Base-by-base conservation (phyloP, 2,797 vertebrate genomes). In the Oreortyx pictus region DNA sequence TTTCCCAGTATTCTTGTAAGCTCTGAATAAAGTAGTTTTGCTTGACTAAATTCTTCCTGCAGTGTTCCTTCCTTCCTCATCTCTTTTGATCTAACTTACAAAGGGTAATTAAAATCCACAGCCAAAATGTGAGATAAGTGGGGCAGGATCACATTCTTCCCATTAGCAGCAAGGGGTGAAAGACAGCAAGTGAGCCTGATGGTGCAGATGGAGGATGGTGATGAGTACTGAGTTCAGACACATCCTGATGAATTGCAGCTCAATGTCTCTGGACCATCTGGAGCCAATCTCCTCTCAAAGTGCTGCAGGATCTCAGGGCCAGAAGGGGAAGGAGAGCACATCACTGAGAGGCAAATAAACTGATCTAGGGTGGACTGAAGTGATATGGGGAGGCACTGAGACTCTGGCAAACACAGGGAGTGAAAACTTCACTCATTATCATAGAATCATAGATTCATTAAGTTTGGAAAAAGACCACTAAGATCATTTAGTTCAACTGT, bases 21-120 rank as follows among this genome's bases (percentile, higher is more conserved):
- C 0, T 0, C 46, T 11, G 43, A 75, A 80, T 47, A 71, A 79
- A 92, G 31, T 31, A 43, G 33, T 39, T 41, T 47, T 86, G 23
- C 22, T 79, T 62, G 39, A 19, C 43, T 82, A 6, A 82, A 70
- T 29, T 50, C 59, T 74, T 68, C 37, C 43, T 66, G 23, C 54
- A 35, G 23, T 18, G 5, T 76, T 86, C 73, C 62, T 66, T 85
- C 80, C 44, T 82, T 89, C 33, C 43, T 52, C 3, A 0, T 79
- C 46, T 61, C 78, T 80, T 89, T 86, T 71, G 73, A 86, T 79
- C 59, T 79, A 14, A 43, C 78, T 83, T 76, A 75, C 60, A 72
- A 61, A 50, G 47, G 31, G 33, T 41, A 79, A 82, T 66, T 89
- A 86, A 91, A 82, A 94, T 75, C 74, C 73, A 37, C 29, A 54